Base-by-base conservation (phyloP, 2,797 vertebrate species). In the Capromys pilorides region DNA sequence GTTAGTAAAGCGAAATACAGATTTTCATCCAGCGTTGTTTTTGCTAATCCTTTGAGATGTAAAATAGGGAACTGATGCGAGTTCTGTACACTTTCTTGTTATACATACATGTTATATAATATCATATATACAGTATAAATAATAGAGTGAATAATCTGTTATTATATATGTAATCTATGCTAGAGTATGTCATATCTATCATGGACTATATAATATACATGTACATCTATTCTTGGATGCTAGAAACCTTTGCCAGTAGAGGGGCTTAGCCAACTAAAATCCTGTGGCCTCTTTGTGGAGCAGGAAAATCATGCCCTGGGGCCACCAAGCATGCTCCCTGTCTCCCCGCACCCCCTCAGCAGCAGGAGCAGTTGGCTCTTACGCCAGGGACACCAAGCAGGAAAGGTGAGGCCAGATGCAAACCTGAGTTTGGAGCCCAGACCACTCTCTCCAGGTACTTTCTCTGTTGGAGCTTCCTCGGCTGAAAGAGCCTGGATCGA, bases 321-420 rank as follows among this genome's bases (percentile, higher is more conserved):
- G 5, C 5, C 18, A 10, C 71, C 14, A 19, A 16, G 22, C 2
- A 9, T 2, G 39, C 21, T 4, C 22, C 5, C 19, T 39, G 5
- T 26, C 39, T 11, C 24, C 24, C 7, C 61, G 24, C 7, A 1
- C 31, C 28, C 49, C 1, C 2, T 18, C 22, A 57, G 78, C 73
- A 49, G n/a, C 45, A 11, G 6, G 6, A 24, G 77, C 59, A 26
- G 7, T 36, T 45, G 19, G 33, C 59, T 51, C 4, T 57, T 14
- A 45, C 16, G 39, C 54, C 54, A 57, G 45, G 31, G 54, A 33
- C 3, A 1, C 64, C 64, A 66, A 33, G 39, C 80, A 33, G 28
- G 28, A 57, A 71, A 13, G 8, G 10, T 66, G 54, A 28, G 51
- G 9, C 57, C n/a, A 21, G 51, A 45, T 59, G n/a, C 39, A 51